Evolutionary conservation across 2,113 vertebrate genomes (phyloP), one percentile per base, ranked within the genome.

Genomic region (Cepphus grylle): DNA sequence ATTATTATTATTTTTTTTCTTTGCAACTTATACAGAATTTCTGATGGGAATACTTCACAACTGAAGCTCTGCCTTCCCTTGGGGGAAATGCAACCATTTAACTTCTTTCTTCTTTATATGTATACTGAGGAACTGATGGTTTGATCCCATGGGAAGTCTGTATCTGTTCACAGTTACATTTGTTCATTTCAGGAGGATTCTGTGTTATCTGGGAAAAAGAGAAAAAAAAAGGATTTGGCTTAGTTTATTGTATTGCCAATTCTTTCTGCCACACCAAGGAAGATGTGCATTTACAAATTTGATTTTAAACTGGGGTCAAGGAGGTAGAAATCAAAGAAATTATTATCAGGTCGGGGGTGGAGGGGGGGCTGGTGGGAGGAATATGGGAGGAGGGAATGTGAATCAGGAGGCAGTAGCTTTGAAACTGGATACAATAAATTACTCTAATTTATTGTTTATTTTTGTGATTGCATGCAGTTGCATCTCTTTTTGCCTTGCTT

Each of bases 31-130:
- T n/a, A 70, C 42, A 26, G 67, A 72, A 93, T 93, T 94, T 93
- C 80, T 96, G 59, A 45, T 82, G 74, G 88, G 55, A 96, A 90
- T 93, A 53, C 58, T 93, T 96, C 83, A 61, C 55, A 84, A 42
- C 58, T 52, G 70, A 86, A 88, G 61, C 50, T 86, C 49, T 94
- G 49, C 61, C 45, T 95, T 95, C 66, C 82, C 85, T 43, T 91
- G 70, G 45, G 91, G 61, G 25, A 88, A 93, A 71, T 55, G 72
- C 90, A 90, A 40, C 86, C 82, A 91, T 82, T 95, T 92, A 86
- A 93, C 83, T 93, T 86, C 65, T 76, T 45, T 89, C 53, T 95
- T 96, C 65, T 88, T 65, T 88, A 69, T 87, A 4, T 59, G 58
- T 88, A 58, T 79, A 59, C 78, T 2, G 25, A 73, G 45, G 32